Conservation (phyloP, 2,888 invertebrate species). For the Cylloceria caligata region DNA sequence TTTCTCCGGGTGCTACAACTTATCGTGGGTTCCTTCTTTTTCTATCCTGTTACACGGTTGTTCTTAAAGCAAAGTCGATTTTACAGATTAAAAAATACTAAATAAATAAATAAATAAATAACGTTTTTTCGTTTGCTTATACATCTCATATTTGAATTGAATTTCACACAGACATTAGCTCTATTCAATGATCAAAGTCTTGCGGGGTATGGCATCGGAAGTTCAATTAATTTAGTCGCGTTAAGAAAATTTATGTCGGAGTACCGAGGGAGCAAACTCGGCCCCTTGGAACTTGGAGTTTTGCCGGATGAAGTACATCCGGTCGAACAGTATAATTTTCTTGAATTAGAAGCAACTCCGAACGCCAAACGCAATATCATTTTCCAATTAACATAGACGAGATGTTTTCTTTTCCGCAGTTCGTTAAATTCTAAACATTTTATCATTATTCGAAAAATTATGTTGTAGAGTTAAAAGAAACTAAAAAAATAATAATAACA, state of each 20-base stretch:
- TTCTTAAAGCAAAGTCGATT: too few relatives aligned
- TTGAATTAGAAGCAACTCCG: background rate
- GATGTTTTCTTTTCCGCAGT: background rate
- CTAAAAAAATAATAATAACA: too few relatives aligned
- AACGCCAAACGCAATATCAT: background rate
- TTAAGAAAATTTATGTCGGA: background rate
- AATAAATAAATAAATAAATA: too few relatives aligned
- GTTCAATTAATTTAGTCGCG: conserved; percentile 4
- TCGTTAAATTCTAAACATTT: background rate
- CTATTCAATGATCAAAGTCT: background rate
- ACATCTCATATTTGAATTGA: too few relatives aligned
- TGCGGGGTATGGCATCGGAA: background rate
- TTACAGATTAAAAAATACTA: too few relatives aligned
- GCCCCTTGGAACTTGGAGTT: conserved; percentile 17
- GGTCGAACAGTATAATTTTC: conserved; percentile 11
- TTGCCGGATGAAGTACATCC: conserved; percentile 22
- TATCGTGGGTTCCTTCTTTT: too few relatives aligned
- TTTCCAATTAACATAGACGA: background rate
- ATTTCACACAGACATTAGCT: background rate
- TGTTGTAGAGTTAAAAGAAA: background rate
- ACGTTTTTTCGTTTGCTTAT: too few relatives aligned
- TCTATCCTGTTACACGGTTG: too few relatives aligned
- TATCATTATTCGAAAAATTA: background rate
- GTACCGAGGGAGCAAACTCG: background rate
- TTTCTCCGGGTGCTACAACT: too few relatives aligned